Percentiles rank a stretch among this genome's conserved stretches.
Evolutionary conservation across 1,140 invertebrate genomes (phyloP).

Genomic region (Conopomorpha cramerella): DNA sequence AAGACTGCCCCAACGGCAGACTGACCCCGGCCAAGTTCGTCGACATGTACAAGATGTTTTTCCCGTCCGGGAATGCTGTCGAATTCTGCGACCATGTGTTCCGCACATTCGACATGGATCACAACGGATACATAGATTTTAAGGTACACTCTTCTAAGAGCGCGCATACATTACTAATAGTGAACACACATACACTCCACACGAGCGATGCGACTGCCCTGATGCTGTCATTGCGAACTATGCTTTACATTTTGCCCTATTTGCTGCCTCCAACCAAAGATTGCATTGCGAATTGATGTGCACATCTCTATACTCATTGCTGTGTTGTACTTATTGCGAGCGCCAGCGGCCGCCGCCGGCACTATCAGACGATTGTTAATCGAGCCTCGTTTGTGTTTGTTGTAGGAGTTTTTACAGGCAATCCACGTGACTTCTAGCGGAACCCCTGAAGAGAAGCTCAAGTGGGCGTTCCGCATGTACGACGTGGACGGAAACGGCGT

Average conservation of each 20-base stretch:
- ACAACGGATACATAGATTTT: conserved; percentile 97
- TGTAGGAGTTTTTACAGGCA: conserved; percentile 94
- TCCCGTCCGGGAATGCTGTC: conserved; percentile 96
- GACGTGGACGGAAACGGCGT: conserved; percentile 99
- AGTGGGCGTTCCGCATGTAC: conserved; percentile 99
- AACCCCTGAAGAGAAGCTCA: conserved; percentile 96
- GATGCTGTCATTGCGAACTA: too few species aligned
- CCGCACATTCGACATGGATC: conserved; percentile 98
- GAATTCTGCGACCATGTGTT: conserved; percentile 99
- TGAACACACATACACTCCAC: too few species aligned
- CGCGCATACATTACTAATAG: too few species aligned
- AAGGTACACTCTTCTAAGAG: too few species aligned
- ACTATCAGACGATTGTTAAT: conserved; percentile 16
- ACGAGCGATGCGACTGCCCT: too few species aligned
- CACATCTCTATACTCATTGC: too few species aligned
- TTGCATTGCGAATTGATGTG: too few species aligned
- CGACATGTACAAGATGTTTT: conserved; percentile 99
- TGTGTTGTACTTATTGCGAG: too few species aligned
- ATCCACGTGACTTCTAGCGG: conserved; percentile 98
- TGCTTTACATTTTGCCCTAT: too few species aligned
- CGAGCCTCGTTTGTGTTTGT: conserved; percentile 35
- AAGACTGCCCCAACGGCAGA: conserved; percentile 98
- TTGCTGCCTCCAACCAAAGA: too few species aligned
- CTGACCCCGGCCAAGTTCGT: conserved; percentile 98
- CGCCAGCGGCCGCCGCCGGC: too few species aligned